phyloP scores from a whole-genome alignment of 2,113 vertebrate species.

The Aplodontia rufa region DNA sequence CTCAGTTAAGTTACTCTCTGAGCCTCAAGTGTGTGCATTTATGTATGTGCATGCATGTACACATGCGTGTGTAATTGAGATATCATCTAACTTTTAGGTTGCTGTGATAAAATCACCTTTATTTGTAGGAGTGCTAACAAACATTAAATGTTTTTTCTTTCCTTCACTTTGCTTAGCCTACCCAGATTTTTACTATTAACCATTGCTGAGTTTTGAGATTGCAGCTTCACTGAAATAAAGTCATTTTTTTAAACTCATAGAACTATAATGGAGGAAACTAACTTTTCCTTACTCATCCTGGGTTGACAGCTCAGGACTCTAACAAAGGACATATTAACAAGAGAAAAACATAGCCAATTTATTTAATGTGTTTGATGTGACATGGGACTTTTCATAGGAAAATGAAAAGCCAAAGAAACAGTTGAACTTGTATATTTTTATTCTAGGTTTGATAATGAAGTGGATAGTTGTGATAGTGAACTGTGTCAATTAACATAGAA shows the following conservation, averaged over 20 bases:
- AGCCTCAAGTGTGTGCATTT: not conserved
- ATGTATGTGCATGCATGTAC: not conserved
- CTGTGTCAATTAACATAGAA: not conserved
- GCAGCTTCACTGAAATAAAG: conserved; percentile 29
- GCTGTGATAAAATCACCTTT: conserved; percentile 11
- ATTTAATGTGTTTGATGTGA: not conserved
- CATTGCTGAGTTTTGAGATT: not conserved
- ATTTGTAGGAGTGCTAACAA: not conserved
- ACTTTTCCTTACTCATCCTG: not conserved
- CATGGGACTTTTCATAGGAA: not conserved
- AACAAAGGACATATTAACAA: not conserved
- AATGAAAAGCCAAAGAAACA: not conserved
- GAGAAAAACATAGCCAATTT: not conserved
- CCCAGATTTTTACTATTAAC: not conserved
- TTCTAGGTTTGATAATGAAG: not conserved
- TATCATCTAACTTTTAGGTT: not conserved
- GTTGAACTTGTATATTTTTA: not conserved
- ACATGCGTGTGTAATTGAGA: not conserved
- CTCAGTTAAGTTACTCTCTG: conserved; percentile 31
- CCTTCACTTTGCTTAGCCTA: not conserved
- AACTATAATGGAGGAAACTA: not conserved
- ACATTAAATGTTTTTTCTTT: not conserved
- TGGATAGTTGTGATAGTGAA: not conserved
- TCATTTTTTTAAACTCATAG: not conserved
- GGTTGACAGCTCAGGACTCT: not conserved